phyloP scores from a whole-genome alignment of 2,888 invertebrate genomes.

The Cabera pusaria region DNA sequence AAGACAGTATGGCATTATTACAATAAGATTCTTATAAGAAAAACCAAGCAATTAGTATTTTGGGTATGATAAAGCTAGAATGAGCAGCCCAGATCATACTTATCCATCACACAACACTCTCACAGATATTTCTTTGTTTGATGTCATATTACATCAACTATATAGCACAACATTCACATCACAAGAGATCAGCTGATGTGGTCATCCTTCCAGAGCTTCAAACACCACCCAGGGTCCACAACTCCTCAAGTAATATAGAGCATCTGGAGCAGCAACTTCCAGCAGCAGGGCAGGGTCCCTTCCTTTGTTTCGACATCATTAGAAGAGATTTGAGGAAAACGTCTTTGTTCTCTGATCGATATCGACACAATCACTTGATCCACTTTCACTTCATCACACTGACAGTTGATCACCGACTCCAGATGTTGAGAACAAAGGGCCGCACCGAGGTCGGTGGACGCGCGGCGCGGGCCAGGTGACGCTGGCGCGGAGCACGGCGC shows the following conservation, averaged over 20 bases:
- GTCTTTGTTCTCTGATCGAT: conserved; percentile 42
- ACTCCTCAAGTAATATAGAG: too few species aligned
- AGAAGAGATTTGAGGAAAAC: conserved; percentile 12
- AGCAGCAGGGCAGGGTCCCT: conserved; percentile 11
- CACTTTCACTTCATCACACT: conserved; percentile 57
- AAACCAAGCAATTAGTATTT: background rate
- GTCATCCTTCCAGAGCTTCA: background rate
- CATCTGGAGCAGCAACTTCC: conserved; percentile 2
- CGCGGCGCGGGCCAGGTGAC: conserved; percentile 47
- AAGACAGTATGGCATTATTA: background rate
- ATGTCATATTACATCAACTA: conserved; percentile 3
- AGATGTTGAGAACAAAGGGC: conserved; percentile 48
- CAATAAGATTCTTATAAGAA: conserved; percentile 6
- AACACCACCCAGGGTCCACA: background rate
- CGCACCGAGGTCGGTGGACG: conserved; percentile 24
- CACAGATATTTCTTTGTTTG: conserved; percentile 4
- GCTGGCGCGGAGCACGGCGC: conserved; percentile 51
- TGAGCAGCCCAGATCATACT: too few species aligned
- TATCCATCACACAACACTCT: conserved; percentile 2
- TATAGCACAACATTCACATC: background rate
- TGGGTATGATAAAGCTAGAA: too few species aligned
- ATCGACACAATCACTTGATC: conserved; percentile 30
- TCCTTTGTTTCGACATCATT: conserved; percentile 27
- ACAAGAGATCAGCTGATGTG: conserved; percentile 11
- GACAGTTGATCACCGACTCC: conserved; percentile 17